These are phyloP conservation scores for Horisme vitalbata DNA, from an alignment of 2,888 invertebrate species.

Conservation along the genomic window DNA sequence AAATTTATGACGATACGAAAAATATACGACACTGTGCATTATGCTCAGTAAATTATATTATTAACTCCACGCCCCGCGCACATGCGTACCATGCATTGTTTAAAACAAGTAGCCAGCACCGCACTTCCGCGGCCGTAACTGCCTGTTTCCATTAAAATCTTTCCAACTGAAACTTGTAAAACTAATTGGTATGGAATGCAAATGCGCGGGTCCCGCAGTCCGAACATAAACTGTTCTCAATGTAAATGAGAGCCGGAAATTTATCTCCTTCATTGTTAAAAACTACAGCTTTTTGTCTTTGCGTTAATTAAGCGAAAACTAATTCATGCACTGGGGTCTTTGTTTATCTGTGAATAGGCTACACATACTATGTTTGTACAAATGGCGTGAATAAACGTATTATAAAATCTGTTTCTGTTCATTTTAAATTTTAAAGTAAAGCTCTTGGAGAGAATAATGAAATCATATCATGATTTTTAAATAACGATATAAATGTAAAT, in stretches of 20 bases:
- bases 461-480: too few species aligned
- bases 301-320: conserved; percentile 33
- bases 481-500: too few species aligned
- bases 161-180: conserved; percentile 58
- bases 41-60: too few species aligned
- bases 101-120: conserved; percentile 1
- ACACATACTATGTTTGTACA: conserved; percentile 13
- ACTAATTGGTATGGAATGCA: conserved; percentile 74
- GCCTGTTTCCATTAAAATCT: conserved; percentile 27
- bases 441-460: too few species aligned
- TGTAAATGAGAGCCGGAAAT: conserved; percentile 67
- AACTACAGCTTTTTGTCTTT: conserved; percentile 37
- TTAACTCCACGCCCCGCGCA: too few species aligned
- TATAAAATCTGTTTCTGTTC: too few species aligned
- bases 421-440: too few species aligned
- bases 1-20: too few species aligned
- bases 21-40: too few species aligned
- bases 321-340: conserved; percentile 32
- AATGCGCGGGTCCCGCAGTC: conserved; percentile 60
- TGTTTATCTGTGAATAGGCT: conserved; percentile 23
- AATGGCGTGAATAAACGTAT: neutral
- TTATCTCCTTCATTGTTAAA: conserved; percentile 48
- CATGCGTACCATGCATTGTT: too few species aligned
- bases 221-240: conserved; percentile 62
- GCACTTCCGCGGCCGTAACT: neutral